Conservation (phyloP, 2,888 invertebrate genomes). For the Brachyopa scutellaris region DNA sequence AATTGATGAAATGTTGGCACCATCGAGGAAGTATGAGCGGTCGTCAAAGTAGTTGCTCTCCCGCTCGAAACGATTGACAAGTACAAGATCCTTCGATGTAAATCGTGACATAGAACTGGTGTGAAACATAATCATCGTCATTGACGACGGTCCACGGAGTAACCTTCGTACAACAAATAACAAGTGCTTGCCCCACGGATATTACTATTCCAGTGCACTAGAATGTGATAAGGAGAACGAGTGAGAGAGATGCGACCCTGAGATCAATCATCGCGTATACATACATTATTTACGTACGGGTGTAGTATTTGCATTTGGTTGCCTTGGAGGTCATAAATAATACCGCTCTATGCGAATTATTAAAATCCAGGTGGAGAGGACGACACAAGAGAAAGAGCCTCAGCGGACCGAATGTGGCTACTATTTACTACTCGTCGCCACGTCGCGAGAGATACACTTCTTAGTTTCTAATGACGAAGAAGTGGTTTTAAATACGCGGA, state of each 20-base stretch:
- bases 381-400: conserved; percentile 4
- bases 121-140: conserved; percentile 51
- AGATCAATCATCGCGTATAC: conserved; percentile 46
- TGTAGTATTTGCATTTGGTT: conserved; percentile 72
- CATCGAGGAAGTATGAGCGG: conserved; percentile 9
- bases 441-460: conserved; percentile 21
- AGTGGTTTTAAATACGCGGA: not conserved
- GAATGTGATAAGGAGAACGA: conserved; percentile 9
- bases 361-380: conserved; percentile 40
- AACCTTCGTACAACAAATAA: conserved; percentile 37
- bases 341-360: conserved; percentile 62
- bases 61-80: conserved; percentile 18
- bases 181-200: conserved; percentile 64
- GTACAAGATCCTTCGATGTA: conserved; percentile 29
- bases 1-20: too few species aligned
- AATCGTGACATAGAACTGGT: conserved; percentile 49
- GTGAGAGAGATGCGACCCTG: conserved; percentile 18
- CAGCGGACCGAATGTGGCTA: too few species aligned
- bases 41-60: conserved; percentile 25
- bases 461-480: not conserved
- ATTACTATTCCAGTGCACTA: conserved; percentile 24
- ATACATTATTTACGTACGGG: too few species aligned
- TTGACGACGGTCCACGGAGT: conserved; percentile 32
- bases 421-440: conserved; percentile 27
- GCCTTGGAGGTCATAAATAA: conserved; percentile 68